Percentiles rank a stretch among this genome's conserved stretches.
phyloP scores from a whole-genome alignment of 2,113 vertebrate species.

The Podarcis cretensis region DNA sequence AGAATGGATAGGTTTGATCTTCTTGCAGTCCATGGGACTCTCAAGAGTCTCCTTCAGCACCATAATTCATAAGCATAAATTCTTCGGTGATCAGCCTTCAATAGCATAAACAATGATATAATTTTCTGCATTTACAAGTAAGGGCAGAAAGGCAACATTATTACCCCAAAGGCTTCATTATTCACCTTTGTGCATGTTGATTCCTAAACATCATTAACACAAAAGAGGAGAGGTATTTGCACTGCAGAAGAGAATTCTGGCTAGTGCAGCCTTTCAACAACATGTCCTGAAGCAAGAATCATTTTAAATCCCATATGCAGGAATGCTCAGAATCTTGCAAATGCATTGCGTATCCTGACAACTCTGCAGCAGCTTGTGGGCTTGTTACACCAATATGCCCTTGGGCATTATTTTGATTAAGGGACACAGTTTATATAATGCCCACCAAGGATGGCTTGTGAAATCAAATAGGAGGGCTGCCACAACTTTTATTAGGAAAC shows the following conservation, averaged over 20 bases:
- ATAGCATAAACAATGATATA: neutral
- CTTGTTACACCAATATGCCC: neutral
- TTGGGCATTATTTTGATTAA: slow-evolving; percentile 48
- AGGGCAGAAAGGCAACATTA: neutral
- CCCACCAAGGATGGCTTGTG: slow-evolving; percentile 29
- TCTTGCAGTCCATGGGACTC: too few species aligned
- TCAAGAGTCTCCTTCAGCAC: too few species aligned
- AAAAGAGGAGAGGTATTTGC: neutral
- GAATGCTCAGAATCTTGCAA: neutral
- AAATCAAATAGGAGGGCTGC: slow-evolving; percentile 48
- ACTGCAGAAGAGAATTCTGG: neutral
- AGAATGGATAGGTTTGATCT: too few species aligned
- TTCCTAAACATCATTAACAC: too few species aligned
- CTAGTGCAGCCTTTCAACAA: neutral
- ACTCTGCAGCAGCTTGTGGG: neutral
- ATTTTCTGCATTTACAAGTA: neutral
- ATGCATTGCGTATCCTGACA: neutral
- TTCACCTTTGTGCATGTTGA: too few species aligned
- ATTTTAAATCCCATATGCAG: neutral
- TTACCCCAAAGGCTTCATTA: fast-evolving
- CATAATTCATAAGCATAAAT: too few species aligned
- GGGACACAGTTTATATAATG: slow-evolving; percentile 12
- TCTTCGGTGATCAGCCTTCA: too few species aligned
- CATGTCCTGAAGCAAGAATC: neutral
- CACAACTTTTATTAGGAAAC: slow-evolving; percentile 61